Conservation (phyloP, 2,113 vertebrate genomes). For the Sorex fumeus region DNA sequence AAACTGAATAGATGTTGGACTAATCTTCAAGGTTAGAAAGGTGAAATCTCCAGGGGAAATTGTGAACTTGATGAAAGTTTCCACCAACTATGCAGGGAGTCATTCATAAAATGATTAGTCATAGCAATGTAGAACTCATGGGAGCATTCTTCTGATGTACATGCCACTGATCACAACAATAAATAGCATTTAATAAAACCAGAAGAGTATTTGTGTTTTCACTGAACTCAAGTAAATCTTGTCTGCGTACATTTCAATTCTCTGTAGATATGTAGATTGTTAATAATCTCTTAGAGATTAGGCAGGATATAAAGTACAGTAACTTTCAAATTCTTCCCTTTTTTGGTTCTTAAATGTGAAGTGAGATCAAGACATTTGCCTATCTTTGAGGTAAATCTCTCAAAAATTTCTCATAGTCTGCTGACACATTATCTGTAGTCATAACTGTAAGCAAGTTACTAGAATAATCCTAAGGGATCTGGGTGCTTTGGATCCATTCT, state of each 20-base stretch:
- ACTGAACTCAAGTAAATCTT: neutral
- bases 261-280: neutral
- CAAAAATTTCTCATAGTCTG: neutral
- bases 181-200: neutral
- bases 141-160: neutral
- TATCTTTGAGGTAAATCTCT: neutral
- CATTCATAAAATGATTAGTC: neutral
- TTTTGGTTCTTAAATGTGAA: neutral
- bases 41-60: neutral
- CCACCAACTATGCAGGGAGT: neutral
- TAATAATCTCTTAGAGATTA: conserved; percentile 27
- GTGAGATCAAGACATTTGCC: neutral
- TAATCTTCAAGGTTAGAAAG: neutral
- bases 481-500: conserved; percentile 19
- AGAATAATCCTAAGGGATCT: neutral
- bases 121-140: neutral
- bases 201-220: neutral
- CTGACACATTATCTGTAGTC: neutral
- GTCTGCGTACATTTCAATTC: neutral
- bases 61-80: neutral
- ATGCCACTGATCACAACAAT: neutral
- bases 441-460: neutral
- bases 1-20: neutral
- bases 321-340: neutral
- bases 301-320: neutral